Percentiles rank a stretch among this genome's conserved stretches.
Evolutionary conservation across 2,888 invertebrate species (phyloP).

Genomic region (Hymenopus coronatus): DNA sequence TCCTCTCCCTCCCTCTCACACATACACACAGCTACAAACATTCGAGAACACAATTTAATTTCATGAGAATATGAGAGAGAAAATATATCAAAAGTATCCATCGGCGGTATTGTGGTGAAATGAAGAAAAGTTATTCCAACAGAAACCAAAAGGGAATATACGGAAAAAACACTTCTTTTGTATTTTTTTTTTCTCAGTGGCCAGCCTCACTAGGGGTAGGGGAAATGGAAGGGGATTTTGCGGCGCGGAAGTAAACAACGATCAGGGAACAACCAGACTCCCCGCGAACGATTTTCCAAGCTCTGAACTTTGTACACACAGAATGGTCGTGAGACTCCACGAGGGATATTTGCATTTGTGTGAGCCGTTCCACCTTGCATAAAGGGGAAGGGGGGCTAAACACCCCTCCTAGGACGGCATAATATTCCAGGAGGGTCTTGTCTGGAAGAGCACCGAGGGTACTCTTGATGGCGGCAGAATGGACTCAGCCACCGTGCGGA

Average conservation of each 20-base stretch:
- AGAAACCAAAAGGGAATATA: background rate
- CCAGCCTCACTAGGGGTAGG: background rate
- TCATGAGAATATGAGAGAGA: background rate
- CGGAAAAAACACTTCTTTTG: background rate
- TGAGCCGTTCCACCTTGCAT: background rate
- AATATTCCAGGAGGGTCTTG: background rate
- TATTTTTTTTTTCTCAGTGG: background rate
- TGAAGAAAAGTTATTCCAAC: conserved; percentile 2
- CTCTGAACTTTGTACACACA: conserved; percentile 6
- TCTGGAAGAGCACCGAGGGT: background rate
- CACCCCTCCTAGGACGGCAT: background rate
- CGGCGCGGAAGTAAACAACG: background rate
- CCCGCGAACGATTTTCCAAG: background rate
- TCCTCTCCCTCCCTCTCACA: background rate
- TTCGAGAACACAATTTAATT: background rate
- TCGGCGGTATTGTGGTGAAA: background rate
- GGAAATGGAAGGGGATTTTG: background rate
- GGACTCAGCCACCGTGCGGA: background rate
- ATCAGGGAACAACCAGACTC: background rate
- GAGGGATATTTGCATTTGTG: conserved; percentile 19
- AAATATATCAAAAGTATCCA: background rate
- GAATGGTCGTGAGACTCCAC: background rate
- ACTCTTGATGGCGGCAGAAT: conserved; percentile 9
- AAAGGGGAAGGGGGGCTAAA: background rate
- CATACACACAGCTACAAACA: background rate